These are phyloP conservation scores for Drosophila barbarae DNA, from an alignment of 2,888 invertebrate species.

Conservation along the genomic window DNA sequence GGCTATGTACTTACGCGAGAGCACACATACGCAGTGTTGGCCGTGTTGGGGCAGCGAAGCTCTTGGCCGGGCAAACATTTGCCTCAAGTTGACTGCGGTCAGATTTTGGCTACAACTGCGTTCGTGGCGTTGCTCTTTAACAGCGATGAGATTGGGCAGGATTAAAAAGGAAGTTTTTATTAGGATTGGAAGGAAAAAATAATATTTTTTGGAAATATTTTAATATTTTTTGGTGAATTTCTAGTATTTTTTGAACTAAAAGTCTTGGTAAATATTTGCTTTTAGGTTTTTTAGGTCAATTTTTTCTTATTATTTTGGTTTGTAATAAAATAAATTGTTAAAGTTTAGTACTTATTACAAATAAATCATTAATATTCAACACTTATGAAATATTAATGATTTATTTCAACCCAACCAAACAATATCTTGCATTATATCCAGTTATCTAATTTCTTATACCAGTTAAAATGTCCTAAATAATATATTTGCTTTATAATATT, in stretches of 20 bases:
- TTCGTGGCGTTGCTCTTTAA: constrained; percentile 4
- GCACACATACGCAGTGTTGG: constrained; percentile 33
- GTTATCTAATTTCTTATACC: neutral
- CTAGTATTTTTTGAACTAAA: neutral
- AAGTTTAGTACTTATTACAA: too few species aligned
- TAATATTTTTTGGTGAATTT: too few species aligned
- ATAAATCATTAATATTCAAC: too few species aligned
- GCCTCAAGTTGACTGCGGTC: constrained; percentile 58
- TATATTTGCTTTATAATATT: neutral
- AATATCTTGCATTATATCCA: too few species aligned
- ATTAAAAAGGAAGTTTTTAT: neutral
- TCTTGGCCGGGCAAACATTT: constrained; percentile 60
- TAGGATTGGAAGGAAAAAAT: too few species aligned
- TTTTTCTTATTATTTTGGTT: neutral
- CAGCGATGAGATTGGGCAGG: neutral
- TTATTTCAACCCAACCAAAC: too few species aligned
- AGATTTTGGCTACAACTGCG: constrained; percentile 22
- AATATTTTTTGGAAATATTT: too few species aligned
- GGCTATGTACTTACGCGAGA: constrained; percentile 24
- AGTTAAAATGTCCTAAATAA: neutral
- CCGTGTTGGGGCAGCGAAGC: constrained; percentile 2
- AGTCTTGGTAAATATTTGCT: neutral
- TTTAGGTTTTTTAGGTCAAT: neutral
- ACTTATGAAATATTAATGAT: too few species aligned
- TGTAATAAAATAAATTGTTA: neutral